Conservation (phyloP, 2,113 vertebrate genomes). For the Zapornia atra region DNA sequence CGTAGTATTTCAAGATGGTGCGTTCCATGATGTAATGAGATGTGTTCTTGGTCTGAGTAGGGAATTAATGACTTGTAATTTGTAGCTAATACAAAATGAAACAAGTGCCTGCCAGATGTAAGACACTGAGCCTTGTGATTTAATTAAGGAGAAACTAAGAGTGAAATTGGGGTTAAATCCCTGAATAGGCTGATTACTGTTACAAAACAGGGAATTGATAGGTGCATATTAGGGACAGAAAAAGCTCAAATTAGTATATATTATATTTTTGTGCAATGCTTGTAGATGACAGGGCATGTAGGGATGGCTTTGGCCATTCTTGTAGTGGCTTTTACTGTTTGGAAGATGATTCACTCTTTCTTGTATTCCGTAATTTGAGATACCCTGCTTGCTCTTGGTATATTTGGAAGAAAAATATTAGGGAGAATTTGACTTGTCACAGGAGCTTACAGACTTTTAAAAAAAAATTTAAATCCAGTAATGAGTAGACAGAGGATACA, state of each 20-base stretch:
- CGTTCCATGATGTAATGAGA: background rate
- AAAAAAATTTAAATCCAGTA: background rate
- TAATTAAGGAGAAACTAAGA: conserved; percentile 7
- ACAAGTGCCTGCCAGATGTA: background rate
- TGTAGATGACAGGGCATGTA: background rate
- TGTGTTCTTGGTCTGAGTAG: background rate
- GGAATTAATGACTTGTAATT: conserved; percentile 23
- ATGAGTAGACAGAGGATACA: background rate
- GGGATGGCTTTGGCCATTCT: background rate
- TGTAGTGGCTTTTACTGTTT: background rate
- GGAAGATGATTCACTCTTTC: background rate
- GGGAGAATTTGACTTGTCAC: background rate
- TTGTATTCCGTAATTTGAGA: background rate
- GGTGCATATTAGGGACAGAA: background rate
- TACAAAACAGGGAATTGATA: background rate
- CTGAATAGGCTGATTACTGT: background rate
- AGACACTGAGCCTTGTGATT: background rate
- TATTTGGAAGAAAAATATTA: background rate
- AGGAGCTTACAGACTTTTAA: background rate
- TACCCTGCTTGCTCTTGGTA: background rate
- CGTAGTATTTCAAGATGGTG: background rate
- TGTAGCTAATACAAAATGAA: background rate
- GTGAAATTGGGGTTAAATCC: conserved; percentile 2
- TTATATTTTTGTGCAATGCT: background rate
- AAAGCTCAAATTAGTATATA: background rate